Conservation (phyloP, 2,888 invertebrate genomes). For the Luperina testacea region DNA sequence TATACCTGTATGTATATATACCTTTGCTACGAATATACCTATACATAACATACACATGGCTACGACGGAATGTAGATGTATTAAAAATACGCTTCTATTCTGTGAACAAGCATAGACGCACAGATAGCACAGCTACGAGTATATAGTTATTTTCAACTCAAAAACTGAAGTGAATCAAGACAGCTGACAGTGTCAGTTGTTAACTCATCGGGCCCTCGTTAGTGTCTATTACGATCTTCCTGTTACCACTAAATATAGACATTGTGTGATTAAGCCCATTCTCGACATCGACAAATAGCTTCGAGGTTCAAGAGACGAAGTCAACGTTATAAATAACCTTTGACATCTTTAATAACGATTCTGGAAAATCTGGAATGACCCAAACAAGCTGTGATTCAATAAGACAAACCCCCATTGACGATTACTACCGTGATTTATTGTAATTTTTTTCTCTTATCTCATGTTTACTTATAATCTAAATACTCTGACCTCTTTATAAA, state of each 20-base stretch:
- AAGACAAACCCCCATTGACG: conserved; percentile 32
- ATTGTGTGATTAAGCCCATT: conserved; percentile 25
- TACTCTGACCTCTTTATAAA: conserved; percentile 16
- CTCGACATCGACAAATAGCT: conserved; percentile 26
- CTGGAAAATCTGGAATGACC: conserved; percentile 20
- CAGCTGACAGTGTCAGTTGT: conserved; percentile 12
- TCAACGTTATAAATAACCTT: conserved; percentile 46
- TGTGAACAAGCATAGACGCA: conserved; percentile 2
- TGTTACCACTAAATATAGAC: conserved; percentile 19
- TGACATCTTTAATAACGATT: conserved; percentile 6
- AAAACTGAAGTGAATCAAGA: conserved; percentile 27
- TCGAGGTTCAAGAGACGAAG: conserved; percentile 23
- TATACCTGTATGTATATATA: not conserved
- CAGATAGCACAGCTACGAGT: not conserved
- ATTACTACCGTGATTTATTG: not conserved
- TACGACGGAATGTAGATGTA: conserved; percentile 2
- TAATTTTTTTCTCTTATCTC: conserved; percentile 12
- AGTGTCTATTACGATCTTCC: conserved; percentile 9
- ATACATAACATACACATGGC: not conserved
- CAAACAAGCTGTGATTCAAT: conserved; percentile 42
- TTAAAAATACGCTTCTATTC: conserved; percentile 38
- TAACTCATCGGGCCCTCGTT: conserved; percentile 19
- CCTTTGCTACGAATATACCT: not conserved
- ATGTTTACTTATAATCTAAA: conserved; percentile 7
- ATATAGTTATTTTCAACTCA: conserved; percentile 29